Conservation (phyloP, 2,797 vertebrate genomes). For the Meda fulgida region DNA sequence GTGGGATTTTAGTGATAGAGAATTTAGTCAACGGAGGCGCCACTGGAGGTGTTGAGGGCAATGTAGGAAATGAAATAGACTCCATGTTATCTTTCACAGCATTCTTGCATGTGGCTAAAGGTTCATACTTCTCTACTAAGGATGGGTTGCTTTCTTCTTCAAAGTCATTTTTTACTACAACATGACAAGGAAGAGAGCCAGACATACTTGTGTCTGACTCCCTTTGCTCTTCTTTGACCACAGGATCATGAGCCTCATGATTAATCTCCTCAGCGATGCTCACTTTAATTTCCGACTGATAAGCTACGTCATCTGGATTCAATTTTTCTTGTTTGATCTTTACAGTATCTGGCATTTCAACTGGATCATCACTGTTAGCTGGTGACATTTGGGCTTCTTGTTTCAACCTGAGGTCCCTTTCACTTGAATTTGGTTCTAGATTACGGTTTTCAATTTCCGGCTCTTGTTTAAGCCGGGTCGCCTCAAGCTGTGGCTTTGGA, state of each 20-base stretch:
- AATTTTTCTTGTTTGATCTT: slow-evolving; percentile 72
- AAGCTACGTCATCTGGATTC: slow-evolving; percentile 49
- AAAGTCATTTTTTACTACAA: slow-evolving; percentile 76
- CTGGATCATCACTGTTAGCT: slow-evolving; percentile 18
- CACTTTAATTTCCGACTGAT: slow-evolving; percentile 44
- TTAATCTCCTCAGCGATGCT: slow-evolving; percentile 27
- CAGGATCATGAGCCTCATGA: slow-evolving; percentile 9
- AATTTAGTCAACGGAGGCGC: slow-evolving; percentile 54
- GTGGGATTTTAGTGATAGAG: slow-evolving; percentile 70
- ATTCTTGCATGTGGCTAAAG: slow-evolving; percentile 44
- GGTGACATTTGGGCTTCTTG: slow-evolving; percentile 21
- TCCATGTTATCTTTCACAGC: slow-evolving; percentile 13
- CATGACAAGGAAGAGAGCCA: slow-evolving; percentile 70
- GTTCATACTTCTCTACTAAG: slow-evolving; percentile 46
- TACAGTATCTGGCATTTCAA: slow-evolving; percentile 47
- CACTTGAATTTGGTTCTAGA: slow-evolving; percentile 41
- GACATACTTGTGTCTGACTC: slow-evolving; percentile 61
- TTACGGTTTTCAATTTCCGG: slow-evolving; percentile 49
- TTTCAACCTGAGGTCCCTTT: slow-evolving; percentile 45
- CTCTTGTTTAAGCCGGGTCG: slow-evolving; percentile 55
- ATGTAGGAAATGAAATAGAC: slow-evolving; percentile 24
- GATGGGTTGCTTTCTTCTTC: slow-evolving; percentile 62
- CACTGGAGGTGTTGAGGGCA: slow-evolving; percentile 46
- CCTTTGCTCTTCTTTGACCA: slow-evolving; percentile 63
- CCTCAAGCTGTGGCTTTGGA: slow-evolving; percentile 38